These are phyloP conservation scores for Eublepharis macularius DNA, from an alignment of 2,113 vertebrate species.

Conservation along the genomic window DNA sequence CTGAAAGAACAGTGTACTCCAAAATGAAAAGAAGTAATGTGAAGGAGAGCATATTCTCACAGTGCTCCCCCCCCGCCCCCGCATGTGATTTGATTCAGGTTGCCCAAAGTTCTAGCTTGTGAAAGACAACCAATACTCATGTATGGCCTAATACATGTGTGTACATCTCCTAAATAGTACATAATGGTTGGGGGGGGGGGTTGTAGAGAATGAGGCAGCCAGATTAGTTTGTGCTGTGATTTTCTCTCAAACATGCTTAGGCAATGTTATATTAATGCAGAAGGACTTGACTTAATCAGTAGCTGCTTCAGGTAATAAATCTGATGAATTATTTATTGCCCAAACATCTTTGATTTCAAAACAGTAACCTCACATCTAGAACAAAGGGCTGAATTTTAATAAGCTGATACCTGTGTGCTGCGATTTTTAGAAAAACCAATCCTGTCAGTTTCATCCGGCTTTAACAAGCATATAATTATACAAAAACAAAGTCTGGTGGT, in stretches of 20 bases:
- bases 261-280: accelerated
- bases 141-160: background rate
- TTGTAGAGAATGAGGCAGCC: slow-evolving; percentile 11
- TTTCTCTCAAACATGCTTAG: background rate
- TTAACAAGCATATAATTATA: background rate
- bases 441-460: slow-evolving; percentile 30
- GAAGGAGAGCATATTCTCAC: slow-evolving; percentile 47
- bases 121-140: slow-evolving; percentile 28
- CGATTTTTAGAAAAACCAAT: background rate
- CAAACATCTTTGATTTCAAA: slow-evolving; percentile 66
- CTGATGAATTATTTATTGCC: slow-evolving; percentile 46
- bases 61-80: slow-evolving; percentile 6
- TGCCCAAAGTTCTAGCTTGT: background rate
- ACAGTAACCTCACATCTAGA: slow-evolving; percentile 38
- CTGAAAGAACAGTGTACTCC: background rate
- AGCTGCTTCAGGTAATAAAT: background rate
- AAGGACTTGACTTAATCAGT: background rate
- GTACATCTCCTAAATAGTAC: accelerated
- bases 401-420: background rate
- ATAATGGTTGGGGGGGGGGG: background rate
- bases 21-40: slow-evolving; percentile 32
- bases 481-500: background rate
- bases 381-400: slow-evolving; percentile 51
- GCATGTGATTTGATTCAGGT: background rate
- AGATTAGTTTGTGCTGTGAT: accelerated